Conservation (phyloP, 2,113 vertebrate genomes). For the Peromyscus polionotus region DNA sequence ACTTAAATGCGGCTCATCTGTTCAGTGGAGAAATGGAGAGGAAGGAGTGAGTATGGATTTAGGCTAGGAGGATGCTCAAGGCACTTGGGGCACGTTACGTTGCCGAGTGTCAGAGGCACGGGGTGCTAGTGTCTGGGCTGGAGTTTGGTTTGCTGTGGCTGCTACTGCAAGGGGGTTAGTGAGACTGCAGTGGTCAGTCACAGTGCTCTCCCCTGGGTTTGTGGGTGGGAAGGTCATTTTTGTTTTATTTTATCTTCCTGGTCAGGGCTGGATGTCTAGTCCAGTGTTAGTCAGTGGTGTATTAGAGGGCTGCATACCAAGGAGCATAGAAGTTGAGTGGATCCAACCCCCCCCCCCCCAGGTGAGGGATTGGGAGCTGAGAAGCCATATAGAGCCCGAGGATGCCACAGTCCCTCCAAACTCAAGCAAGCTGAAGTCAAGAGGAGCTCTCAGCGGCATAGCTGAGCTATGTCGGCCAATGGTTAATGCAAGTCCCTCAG, state of each 20-base stretch:
- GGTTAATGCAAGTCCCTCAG: not conserved
- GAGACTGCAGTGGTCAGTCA: not conserved
- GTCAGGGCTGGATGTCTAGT: not conserved
- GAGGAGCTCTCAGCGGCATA: not conserved
- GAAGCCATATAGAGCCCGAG: not conserved
- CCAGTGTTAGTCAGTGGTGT: not conserved
- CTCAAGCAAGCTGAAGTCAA: not conserved
- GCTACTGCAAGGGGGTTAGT: not conserved
- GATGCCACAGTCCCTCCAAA: not conserved
- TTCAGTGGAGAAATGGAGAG: not conserved
- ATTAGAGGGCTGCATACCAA: not conserved
- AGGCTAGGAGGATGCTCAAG: not conserved
- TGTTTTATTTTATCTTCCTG: not conserved
- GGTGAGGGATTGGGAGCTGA: not conserved
- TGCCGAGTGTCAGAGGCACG: not conserved
- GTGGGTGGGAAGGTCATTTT: not conserved
- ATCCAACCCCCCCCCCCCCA: no score
- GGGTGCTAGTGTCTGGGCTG: not conserved
- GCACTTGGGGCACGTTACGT: not conserved
- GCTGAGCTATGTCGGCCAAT: not conserved
- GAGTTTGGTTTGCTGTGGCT: not conserved
- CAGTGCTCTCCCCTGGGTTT: not conserved
- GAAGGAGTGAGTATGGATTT: not conserved
- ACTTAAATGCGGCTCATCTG: constrained; percentile 5
- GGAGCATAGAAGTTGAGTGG: not conserved